Evolutionary conservation across 2,113 vertebrate species (phyloP), one percentile per base, ranked within the genome.

Genomic region (Oreotrochilus melanogaster): DNA sequence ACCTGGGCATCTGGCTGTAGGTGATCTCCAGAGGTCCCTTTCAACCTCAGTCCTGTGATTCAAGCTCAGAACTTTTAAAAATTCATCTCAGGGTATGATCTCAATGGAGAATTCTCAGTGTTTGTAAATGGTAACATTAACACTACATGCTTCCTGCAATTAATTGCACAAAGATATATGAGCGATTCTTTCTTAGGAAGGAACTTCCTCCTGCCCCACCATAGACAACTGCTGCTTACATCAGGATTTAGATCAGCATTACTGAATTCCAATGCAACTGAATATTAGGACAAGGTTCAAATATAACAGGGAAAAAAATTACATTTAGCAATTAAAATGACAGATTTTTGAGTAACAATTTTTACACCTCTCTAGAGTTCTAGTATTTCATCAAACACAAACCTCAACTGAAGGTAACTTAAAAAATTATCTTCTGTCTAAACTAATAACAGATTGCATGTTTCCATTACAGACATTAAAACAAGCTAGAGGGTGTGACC

Each of bases 131-230:
- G 12, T 33, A 74, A 74, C 19, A 56, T 1, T 19, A 4, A 30
- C 24, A 21, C 39, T 30, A 17, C 4, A 25, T 24, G 30, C 24
- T 48, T 89, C 31, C 31, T 8, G 25, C 33, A 48, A 39, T 35
- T 18, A 18, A 69, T 11, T 43, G 54, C 22, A 58, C 27, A n/a
- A 45, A 73, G 25, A 18, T n/a, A 45, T 6, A 51, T 7, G 3
- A 60, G 27, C 66, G 51, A 60, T 60, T 14, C 30, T 19, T 51
- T 58, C 14, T 28, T n/a, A 23, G 7, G 39, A 50, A 47, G 51
- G 14, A 37, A n/a, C 27, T 5, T 30, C 4, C 3, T 18, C 13
- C 15, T 1, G 1, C 12, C 14, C 10, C 33, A 37, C 18, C 21
- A 60, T 23, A 43, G 19, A 66, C 39, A 66, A 43, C 17, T 7